phyloP scores from a whole-genome alignment of 2,888 invertebrate species.

The Leucania comma region DNA sequence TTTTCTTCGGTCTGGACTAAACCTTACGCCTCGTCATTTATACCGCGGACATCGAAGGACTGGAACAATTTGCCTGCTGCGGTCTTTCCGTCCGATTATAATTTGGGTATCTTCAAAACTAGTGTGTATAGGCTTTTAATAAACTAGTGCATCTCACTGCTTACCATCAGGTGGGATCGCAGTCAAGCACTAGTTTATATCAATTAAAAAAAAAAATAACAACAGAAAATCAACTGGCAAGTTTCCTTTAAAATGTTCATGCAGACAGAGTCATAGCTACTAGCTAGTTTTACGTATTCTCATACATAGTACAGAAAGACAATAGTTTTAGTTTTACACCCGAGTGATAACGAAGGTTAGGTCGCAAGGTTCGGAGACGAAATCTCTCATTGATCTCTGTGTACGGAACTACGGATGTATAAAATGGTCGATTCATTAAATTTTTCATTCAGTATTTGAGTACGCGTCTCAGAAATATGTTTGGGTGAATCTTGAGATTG shows the following conservation, averaged over 20 bases:
- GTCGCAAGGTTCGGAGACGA: conserved; percentile 48
- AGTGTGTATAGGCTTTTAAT: no score
- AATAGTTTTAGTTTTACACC: conserved; percentile 61
- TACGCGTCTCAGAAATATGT: conserved; percentile 7
- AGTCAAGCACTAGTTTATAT: no score
- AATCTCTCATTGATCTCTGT: conserved; percentile 46
- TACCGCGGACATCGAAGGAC: no score
- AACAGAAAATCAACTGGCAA: background rate
- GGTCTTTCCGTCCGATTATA: no score
- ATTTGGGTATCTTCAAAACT: no score
- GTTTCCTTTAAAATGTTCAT: background rate
- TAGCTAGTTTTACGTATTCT: conserved; percentile 41
- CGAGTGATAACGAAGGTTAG: conserved; percentile 57
- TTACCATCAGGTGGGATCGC: no score
- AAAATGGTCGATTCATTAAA: conserved; percentile 27
- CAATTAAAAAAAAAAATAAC: no score
- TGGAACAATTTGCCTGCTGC: no score
- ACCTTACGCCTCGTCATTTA: no score
- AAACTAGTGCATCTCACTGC: no score
- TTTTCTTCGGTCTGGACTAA: no score
- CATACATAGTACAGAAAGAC: conserved; percentile 53
- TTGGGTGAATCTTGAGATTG: no score
- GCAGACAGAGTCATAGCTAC: background rate
- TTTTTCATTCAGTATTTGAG: conserved; percentile 29
- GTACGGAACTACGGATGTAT: conserved; percentile 21